Conservation (phyloP, 2,113 vertebrate genomes). For the Thunnus thynnus region DNA sequence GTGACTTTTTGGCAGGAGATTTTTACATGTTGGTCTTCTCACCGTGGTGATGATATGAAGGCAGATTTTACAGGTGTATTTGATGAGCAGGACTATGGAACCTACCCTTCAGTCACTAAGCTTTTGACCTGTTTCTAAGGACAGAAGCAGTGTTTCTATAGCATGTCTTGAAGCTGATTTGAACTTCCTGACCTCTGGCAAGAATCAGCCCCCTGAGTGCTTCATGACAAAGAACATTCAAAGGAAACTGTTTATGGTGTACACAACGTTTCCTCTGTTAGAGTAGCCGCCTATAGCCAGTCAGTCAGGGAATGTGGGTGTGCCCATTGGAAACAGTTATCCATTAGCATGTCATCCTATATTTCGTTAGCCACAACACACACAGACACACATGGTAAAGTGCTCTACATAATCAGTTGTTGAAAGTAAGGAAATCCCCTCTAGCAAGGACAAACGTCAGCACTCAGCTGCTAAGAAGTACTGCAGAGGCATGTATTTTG, state of each 20-base stretch:
- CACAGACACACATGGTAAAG: slow-evolving; percentile 6
- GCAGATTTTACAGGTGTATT: neutral
- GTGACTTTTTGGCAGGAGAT: neutral
- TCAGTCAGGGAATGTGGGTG: neutral
- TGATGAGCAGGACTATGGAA: neutral
- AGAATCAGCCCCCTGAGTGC: neutral
- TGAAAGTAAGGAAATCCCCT: slow-evolving; percentile 58
- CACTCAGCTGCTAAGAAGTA: slow-evolving; percentile 42
- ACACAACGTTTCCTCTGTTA: slow-evolving; percentile 32
- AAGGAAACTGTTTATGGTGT: slow-evolving; percentile 32
- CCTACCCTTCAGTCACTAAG: neutral
- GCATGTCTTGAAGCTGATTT: slow-evolving; percentile 8
- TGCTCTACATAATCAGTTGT: slow-evolving; percentile 4
- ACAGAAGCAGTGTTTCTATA: neutral
- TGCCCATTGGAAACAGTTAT: neutral
- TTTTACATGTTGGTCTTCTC: neutral
- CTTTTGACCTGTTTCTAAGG: neutral
- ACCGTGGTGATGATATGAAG: slow-evolving; percentile 4
- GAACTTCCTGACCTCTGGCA: neutral
- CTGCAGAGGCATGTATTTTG: slow-evolving; percentile 24
- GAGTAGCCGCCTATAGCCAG: neutral
- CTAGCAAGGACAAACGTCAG: slow-evolving; percentile 52
- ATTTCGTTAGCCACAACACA: slow-evolving; percentile 39
- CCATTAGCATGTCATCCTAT: slow-evolving; percentile 18
- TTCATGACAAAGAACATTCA: slow-evolving; percentile 9